Conservation (phyloP, 2,888 invertebrate species). For the Amiota minor region DNA sequence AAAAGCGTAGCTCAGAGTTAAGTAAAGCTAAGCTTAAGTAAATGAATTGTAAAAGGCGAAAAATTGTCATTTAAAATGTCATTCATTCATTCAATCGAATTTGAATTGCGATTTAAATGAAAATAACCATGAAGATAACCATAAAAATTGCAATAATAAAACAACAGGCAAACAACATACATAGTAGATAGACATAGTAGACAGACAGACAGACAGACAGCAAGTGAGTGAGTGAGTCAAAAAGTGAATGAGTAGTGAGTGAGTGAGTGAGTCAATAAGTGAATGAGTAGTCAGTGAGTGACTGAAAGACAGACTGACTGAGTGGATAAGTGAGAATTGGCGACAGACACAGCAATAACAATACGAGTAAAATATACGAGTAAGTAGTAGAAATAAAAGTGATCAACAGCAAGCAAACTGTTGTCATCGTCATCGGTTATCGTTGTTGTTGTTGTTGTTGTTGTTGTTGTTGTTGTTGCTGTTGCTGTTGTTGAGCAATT, state of each 20-base stretch:
- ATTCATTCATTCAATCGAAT: constrained; percentile 45
- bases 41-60: constrained; percentile 54
- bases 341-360: too few species aligned
- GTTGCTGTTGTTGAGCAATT: constrained; percentile 31
- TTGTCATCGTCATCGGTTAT: constrained; percentile 14
- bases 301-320: too few species aligned
- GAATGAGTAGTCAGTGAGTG: background rate
- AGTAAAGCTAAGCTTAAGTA: background rate
- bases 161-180: too few species aligned
- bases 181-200: too few species aligned
- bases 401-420: too few species aligned
- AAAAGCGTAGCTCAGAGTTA: too few species aligned
- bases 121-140: constrained; percentile 66
- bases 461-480: constrained; percentile 31
- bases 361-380: too few species aligned
- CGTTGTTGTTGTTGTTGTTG: constrained; percentile 27
- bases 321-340: too few species aligned
- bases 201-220: constrained; percentile 39
- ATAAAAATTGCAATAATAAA: constrained; percentile 45
- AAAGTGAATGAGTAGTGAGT: too few species aligned
- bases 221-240: too few species aligned
- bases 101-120: constrained; percentile 63
- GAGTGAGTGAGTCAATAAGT: constrained; percentile 36
- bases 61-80: constrained; percentile 66
- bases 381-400: too few species aligned